Evolutionary conservation across 2,113 vertebrate genomes (phyloP), one percentile per base, ranked within the genome.

Genomic region (Anarhynchus alexandrinus): DNA sequence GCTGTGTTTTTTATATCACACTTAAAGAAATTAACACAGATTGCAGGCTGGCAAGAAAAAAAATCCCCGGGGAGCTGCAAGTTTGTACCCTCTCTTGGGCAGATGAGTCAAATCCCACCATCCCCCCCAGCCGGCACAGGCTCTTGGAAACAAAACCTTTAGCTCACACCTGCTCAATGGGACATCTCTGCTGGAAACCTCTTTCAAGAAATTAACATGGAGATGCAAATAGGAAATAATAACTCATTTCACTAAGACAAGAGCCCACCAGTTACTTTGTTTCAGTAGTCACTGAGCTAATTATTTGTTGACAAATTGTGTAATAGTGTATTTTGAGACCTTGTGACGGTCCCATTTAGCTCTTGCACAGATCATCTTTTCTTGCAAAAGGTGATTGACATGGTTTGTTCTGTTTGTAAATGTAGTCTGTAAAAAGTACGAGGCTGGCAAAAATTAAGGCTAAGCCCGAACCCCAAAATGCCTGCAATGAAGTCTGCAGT

Each of bases 1-100:
- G 5, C 83, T 59, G 32, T 43, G 42, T 42, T 85, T 92, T 96
- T 94, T 82, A 16, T 79, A 82, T 36, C 73, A 51, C 47, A 40
- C 47, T 89, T 95, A 40, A 61, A 82, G 47, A 76, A 93, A 96
- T 88, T 43, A 97, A 34, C 76, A 61, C 94, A 97, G 91, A 95
- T 84, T 94, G 92, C 15, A 82, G 77, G 38, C 88, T 90, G 81
- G 40, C 77, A 95, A 95, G 92, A 82, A 47, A 66, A 82, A 49
- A 77, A 45, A 64, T 76, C 36, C 49, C 76, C 66, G 42, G 82
- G 69, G 77, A 93, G 74, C 15, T 72, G 64, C 61, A 93, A 42
- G 66, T 94, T 95, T 82, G 58, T 61, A 81, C 36, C 13, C 20
- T 94, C 5, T 88, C 76, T 55, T 70, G 54, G 58, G 67, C 21